These are phyloP conservation scores for Phyllostomus discolor DNA, from an alignment of 2,113 vertebrate genomes.

Conservation along the genomic window DNA sequence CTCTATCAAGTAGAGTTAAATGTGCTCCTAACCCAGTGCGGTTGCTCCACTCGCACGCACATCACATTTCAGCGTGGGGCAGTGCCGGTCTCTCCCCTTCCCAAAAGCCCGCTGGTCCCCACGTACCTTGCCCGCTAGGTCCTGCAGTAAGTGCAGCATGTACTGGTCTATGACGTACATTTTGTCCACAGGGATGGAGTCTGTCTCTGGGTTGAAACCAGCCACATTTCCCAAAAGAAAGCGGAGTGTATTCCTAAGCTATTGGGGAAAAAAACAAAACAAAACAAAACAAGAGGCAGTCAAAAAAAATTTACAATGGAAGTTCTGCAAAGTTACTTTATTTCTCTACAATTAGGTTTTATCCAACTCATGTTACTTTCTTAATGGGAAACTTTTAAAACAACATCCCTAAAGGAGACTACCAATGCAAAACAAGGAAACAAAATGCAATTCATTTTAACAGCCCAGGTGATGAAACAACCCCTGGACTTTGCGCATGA, in stretches of 20 bases:
- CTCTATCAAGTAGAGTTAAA: too few relatives aligned
- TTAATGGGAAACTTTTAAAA: neutral
- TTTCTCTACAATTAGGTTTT: neutral
- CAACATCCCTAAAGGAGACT: neutral
- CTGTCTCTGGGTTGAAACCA: conserved; percentile 86
- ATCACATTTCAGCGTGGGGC: neutral
- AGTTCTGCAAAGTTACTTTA: neutral
- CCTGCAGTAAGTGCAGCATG: conserved; percentile 92
- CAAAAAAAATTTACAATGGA: neutral
- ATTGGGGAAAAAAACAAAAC: neutral
- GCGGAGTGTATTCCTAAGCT: conserved; percentile 93
- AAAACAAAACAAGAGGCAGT: neutral
- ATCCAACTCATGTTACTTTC: neutral
- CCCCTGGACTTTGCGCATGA: neutral
- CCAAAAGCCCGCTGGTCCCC: too few relatives aligned
- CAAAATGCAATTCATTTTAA: neutral
- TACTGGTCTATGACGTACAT: conserved; percentile 97
- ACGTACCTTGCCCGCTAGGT: conserved; percentile 90
- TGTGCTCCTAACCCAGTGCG: neutral
- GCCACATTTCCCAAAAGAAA: conserved; percentile 93
- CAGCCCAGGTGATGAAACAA: fast-evolving
- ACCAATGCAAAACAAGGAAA: neutral
- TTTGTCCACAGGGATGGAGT: conserved; percentile 86
- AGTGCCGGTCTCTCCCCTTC: neutral
- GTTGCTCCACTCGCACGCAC: fast-evolving